phyloP scores from a whole-genome alignment of 1,140 invertebrate genomes.

The Drosophila kurseongensis region DNA sequence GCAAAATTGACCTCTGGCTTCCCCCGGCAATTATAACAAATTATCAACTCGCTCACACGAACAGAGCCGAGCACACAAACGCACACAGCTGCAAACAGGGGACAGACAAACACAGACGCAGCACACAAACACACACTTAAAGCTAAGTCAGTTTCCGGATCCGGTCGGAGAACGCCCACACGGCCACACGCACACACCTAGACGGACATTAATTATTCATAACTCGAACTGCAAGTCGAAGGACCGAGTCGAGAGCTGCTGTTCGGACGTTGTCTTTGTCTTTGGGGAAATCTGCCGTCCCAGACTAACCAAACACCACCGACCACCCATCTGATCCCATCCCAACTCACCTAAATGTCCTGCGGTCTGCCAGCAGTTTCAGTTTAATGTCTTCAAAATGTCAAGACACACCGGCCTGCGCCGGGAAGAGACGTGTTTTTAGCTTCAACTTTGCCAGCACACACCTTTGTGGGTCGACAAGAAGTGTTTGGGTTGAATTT shows the following conservation, averaged over 20 bases:
- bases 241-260: conserved; percentile 32
- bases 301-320: neutral
- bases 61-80: conserved; percentile 20
- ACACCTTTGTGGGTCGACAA: conserved; percentile 9
- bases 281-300: conserved; percentile 68
- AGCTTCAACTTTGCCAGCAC: conserved; percentile 34
- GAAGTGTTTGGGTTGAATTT: conserved; percentile 29
- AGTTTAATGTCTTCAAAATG: conserved; percentile 77
- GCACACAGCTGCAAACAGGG: neutral
- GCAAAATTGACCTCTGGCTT: conserved; percentile 80
- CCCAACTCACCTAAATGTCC: conserved; percentile 22
- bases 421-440: conserved; percentile 7
- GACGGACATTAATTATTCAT: conserved; percentile 79
- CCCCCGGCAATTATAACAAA: conserved; percentile 81
- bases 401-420: conserved; percentile 59
- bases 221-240: conserved; percentile 65
- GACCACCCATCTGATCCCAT: too few relatives aligned
- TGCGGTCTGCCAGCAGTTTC: conserved; percentile 66
- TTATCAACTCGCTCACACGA: conserved; percentile 80
- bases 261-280: conserved; percentile 61
- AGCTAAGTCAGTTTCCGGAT: conserved; percentile 45
- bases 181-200: conserved; percentile 53
- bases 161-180: conserved; percentile 34
- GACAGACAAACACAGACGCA: neutral
- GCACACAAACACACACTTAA: conserved; percentile 19